Percentiles rank a stretch among this genome's conserved stretches.
These are phyloP conservation scores for Malurus melanocephalus DNA, from an alignment of 2,113 vertebrate genomes.

Conservation along the genomic window DNA sequence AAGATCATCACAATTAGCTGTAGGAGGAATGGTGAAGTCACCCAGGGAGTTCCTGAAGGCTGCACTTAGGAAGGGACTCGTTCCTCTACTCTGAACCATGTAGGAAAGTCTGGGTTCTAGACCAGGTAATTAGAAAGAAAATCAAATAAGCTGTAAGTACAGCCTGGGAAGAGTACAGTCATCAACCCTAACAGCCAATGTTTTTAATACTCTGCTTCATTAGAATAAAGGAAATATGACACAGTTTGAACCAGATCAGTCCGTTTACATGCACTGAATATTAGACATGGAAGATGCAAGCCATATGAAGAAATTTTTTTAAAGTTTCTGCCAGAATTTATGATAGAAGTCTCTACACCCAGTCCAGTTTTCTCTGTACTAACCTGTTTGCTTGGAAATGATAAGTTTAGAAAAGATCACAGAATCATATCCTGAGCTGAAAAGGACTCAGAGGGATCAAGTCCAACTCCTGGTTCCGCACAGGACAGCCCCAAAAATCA, in stretches of 20 bases:
- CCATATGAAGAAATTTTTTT: not conserved
- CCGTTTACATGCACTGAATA: not conserved
- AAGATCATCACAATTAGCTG: not conserved
- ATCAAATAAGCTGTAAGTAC: not conserved
- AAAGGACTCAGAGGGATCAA: not conserved
- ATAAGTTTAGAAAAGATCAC: not conserved
- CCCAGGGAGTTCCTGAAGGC: not conserved
- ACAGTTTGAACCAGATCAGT: not conserved
- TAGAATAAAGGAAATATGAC: not conserved
- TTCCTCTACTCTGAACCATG: not conserved
- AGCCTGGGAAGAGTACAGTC: not conserved
- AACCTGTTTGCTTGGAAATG: not conserved
- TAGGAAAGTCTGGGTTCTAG: not conserved
- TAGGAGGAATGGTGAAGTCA: not conserved
- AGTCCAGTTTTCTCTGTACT: not conserved
- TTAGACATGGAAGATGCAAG: not conserved
- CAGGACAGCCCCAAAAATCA: not conserved
- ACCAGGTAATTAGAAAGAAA: not conserved
- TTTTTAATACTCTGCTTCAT: not conserved
- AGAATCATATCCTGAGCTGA: not conserved
- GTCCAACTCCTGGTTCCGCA: not conserved
- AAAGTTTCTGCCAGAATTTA: not conserved
- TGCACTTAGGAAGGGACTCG: not conserved
- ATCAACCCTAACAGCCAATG: not conserved
- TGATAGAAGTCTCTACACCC: not conserved